phyloP scores from a whole-genome alignment of 2,797 vertebrate genomes.

The Amniataba percoides region DNA sequence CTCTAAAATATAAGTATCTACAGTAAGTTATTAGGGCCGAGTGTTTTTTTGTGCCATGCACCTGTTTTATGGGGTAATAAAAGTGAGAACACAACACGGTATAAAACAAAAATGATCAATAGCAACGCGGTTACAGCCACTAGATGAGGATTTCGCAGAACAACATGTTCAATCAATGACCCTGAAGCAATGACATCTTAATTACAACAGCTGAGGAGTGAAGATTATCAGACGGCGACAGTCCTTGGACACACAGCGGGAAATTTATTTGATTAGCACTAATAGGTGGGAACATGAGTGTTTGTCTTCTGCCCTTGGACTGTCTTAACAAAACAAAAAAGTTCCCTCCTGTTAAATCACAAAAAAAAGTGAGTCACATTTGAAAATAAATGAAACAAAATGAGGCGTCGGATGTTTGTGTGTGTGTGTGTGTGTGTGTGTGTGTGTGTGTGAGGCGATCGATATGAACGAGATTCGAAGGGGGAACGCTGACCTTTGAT shows the following conservation, averaged over 20 bases:
- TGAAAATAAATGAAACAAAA: not conserved
- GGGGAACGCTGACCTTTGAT: conserved; percentile 24
- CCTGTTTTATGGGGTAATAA: conserved; percentile 20
- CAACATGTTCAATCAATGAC: conserved; percentile 55
- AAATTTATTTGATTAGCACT: conserved; percentile 21
- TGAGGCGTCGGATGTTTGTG: not conserved
- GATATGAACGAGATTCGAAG: conserved; percentile 10
- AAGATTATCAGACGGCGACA: conserved; percentile 24
- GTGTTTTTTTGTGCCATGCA: not conserved
- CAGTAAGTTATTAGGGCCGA: not conserved
- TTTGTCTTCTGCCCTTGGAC: not conserved
- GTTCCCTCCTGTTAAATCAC: not conserved
- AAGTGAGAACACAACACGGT: not conserved
- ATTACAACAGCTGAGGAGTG: conserved; percentile 36
- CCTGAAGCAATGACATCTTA: conserved; percentile 30
- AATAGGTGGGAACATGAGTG: not conserved
- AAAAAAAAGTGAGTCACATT: not conserved
- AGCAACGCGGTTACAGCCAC: conserved; percentile 42
- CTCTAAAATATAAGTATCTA: not conserved
- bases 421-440: no score
- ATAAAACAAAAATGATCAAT: conserved; percentile 49
- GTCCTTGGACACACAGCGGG: not conserved
- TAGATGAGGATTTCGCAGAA: conserved; percentile 31
- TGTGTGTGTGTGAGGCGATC: conserved; percentile 16
- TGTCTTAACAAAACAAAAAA: not conserved